Conservation (phyloP, 2,797 vertebrate genomes). For the Chiloscyllium punctatum region DNA sequence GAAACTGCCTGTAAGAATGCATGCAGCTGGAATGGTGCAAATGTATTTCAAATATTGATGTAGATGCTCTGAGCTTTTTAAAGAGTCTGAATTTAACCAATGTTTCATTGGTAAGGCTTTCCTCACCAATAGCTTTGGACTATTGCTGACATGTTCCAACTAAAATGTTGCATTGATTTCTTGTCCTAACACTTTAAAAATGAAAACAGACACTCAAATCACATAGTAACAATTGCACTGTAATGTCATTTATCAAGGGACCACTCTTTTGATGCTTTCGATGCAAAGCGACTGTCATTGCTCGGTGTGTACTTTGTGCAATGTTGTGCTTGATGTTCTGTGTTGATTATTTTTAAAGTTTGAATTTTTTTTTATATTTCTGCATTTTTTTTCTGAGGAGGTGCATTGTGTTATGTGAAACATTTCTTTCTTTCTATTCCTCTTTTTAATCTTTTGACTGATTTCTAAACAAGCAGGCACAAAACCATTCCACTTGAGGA, state of each 20-base stretch:
- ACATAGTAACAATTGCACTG: background rate
- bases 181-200: background rate
- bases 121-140: background rate
- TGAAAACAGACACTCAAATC: background rate
- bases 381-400: background rate
- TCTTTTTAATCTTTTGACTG: background rate
- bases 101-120: background rate
- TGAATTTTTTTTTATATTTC: background rate
- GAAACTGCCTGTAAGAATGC: too few species aligned
- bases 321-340: background rate
- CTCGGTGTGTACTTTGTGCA: background rate
- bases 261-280: too few species aligned
- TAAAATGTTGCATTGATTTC: constrained; percentile 26
- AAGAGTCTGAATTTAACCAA: background rate
- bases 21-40: background rate
- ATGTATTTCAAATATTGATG: background rate
- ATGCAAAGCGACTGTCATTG: background rate
- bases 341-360: background rate
- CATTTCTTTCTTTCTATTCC: background rate
- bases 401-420: too few species aligned
- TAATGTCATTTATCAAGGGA: background rate
- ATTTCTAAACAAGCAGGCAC: background rate
- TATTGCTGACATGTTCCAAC: background rate
- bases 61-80: background rate
- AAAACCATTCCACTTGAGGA: background rate